A percentile compares a stretch with the other conserved stretches of the same genome.
Evolutionary conservation across 2,797 vertebrate species (phyloP).

Genomic region (Petrocephalus schoutedeni): DNA sequence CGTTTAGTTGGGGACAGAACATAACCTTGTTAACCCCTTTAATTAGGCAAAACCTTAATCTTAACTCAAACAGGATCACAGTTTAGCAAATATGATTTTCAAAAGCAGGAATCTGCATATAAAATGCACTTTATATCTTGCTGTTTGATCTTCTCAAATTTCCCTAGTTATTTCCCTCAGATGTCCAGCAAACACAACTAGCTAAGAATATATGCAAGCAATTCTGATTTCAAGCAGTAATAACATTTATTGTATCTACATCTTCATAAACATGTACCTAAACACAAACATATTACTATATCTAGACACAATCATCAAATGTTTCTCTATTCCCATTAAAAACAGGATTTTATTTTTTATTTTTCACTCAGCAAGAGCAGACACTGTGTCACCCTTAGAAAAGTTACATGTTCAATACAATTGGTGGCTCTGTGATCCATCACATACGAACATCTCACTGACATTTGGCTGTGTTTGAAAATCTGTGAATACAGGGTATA

Average conservation of each 20-base stretch:
- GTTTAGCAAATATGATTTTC: neutral
- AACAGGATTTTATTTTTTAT: conserved; percentile 36
- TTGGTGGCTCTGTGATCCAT: conserved; percentile 74
- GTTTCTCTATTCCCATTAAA: neutral
- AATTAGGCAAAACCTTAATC: conserved; percentile 18
- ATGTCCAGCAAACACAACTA: neutral
- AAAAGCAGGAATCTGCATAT: conserved; percentile 16
- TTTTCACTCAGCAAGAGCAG: conserved; percentile 20
- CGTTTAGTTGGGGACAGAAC: neutral
- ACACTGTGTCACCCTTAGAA: conserved; percentile 54
- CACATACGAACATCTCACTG: conserved; percentile 77
- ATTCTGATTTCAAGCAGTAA: neutral
- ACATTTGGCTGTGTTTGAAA: conserved; percentile 81
- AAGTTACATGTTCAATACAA: conserved; percentile 55
- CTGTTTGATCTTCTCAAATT: conserved; percentile 19
- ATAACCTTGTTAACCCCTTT: conserved; percentile 8
- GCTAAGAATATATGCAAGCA: neutral
- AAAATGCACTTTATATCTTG: neutral
- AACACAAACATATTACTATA: neutral
- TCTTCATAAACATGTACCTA: neutral
- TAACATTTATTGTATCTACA: neutral
- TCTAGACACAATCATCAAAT: neutral
- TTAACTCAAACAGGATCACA: conserved; percentile 12
- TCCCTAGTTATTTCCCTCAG: neutral
- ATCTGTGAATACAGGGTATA: conserved; percentile 76